Evolutionary conservation across 2,888 invertebrate species (phyloP).

Genomic region (Lycia hirtaria): DNA sequence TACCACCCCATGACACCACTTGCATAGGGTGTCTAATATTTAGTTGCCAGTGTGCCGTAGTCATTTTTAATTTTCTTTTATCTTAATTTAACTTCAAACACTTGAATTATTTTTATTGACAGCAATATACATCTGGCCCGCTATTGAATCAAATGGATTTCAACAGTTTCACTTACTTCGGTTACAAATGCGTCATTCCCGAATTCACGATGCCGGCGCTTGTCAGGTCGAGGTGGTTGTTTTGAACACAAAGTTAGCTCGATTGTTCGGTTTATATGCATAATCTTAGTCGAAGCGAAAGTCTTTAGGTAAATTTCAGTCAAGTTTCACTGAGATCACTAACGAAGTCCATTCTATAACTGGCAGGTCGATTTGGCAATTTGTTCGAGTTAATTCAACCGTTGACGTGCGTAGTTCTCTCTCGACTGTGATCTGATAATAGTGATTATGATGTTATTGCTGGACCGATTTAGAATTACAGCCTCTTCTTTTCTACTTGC

Average conservation of each 20-base stretch:
- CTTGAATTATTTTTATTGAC: background rate
- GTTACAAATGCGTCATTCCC: constrained; percentile 17
- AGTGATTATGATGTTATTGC: constrained; percentile 52
- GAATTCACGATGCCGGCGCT: constrained; percentile 1
- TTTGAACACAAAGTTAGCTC: constrained; percentile 11
- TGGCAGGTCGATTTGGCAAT: constrained; percentile 69
- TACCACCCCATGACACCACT: constrained; percentile 47
- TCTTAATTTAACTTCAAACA: background rate
- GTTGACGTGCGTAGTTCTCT: constrained; percentile 45
- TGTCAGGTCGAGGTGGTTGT: constrained; percentile 14
- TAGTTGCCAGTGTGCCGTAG: constrained; percentile 2
- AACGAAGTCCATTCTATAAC: constrained; percentile 64
- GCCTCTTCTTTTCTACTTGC: constrained; percentile 27
- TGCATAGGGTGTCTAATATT: constrained; percentile 28
- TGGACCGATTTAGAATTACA: constrained; percentile 51
- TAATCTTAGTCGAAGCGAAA: constrained; percentile 61
- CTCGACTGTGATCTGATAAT: constrained; percentile 64
- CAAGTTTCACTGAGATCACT: constrained; percentile 69
- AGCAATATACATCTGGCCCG: background rate
- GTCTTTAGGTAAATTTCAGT: constrained; percentile 48
- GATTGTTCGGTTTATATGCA: constrained; percentile 24
- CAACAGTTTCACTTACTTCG: constrained; percentile 2
- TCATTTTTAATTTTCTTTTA: constrained; percentile 1
- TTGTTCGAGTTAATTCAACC: constrained; percentile 50
- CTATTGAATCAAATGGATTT: constrained; percentile 7